These are phyloP conservation scores for Nyctalus aviator DNA, from an alignment of 2,797 vertebrate species.

Conservation along the genomic window DNA sequence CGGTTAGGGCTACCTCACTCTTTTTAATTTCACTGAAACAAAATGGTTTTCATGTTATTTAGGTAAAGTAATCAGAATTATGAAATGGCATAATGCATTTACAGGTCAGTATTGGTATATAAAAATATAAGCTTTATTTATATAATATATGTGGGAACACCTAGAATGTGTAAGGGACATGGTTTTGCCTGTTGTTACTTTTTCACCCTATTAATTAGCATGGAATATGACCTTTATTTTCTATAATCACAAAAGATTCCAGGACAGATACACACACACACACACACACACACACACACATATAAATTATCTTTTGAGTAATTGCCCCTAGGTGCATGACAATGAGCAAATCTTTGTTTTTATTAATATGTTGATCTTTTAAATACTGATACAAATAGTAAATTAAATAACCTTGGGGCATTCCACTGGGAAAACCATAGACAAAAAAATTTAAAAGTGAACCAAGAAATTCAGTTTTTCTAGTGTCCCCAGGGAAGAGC, in stretches of 20 bases:
- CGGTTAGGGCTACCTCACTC: too few relatives aligned
- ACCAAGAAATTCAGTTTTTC: constrained; percentile 41
- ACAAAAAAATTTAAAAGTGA: not conserved
- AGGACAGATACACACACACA: not conserved
- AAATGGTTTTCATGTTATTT: not conserved
- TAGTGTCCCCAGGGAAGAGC: not conserved
- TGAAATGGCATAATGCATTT: constrained; percentile 4
- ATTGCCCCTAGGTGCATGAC: constrained; percentile 28
- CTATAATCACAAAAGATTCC: not conserved
- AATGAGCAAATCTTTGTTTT: constrained; percentile 43
- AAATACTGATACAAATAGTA: constrained; percentile 46
- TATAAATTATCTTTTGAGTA: constrained; percentile 52
- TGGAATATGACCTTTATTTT: constrained; percentile 8
- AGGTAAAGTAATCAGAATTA: not conserved
- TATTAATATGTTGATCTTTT: constrained; percentile 64
- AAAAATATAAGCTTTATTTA: constrained; percentile 7
- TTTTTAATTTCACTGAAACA: constrained; percentile 24
- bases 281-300: too few relatives aligned
- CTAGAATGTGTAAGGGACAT: not conserved
- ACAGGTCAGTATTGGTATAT: not conserved
- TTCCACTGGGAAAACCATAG: not conserved
- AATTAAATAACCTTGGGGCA: constrained; percentile 38
- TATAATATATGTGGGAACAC: not conserved
- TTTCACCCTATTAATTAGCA: not conserved
- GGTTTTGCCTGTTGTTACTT: not conserved